These are phyloP conservation scores for Sardinella longiceps DNA, from an alignment of 2,797 vertebrate genomes.

Conservation along the genomic window DNA sequence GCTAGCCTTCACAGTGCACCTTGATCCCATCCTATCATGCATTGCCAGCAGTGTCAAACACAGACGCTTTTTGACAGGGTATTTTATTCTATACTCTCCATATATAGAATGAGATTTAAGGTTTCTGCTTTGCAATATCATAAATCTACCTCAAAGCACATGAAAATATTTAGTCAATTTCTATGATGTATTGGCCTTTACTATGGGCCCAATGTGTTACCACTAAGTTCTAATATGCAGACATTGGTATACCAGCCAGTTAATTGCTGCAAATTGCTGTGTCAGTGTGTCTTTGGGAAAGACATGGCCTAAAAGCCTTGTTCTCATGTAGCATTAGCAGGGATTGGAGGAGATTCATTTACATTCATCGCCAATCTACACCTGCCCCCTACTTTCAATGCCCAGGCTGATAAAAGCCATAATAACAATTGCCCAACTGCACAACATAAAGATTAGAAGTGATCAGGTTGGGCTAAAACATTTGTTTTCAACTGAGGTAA, in stretches of 20 bases:
- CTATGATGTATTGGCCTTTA: too few relatives aligned
- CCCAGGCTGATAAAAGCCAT: constrained; percentile 40
- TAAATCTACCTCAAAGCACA: too few relatives aligned
- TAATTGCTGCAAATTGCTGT: not conserved
- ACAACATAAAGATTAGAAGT: constrained; percentile 4
- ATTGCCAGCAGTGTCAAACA: constrained; percentile 22
- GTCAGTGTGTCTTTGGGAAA: not conserved
- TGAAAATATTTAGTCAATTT: too few relatives aligned
- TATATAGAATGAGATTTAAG: not conserved
- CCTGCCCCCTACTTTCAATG: constrained; percentile 46
- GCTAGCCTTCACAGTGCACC: constrained; percentile 65
- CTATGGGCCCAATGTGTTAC: not conserved
- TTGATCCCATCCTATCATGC: constrained; percentile 18
- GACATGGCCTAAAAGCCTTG: not conserved
- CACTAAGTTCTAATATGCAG: not conserved
- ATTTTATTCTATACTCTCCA: not conserved
- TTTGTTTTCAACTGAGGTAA: constrained; percentile 45
- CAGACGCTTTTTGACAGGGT: not conserved
- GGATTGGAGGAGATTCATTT: not conserved
- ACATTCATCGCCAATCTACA: constrained; percentile 27
- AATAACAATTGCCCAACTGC: constrained; percentile 37
- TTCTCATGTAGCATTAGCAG: not conserved
- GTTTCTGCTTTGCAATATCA: not conserved
- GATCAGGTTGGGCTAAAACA: constrained; percentile 32
- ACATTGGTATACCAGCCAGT: not conserved